Evolutionary conservation across 1,140 invertebrate species (phyloP).

Genomic region (Sarcophaga bullata): DNA sequence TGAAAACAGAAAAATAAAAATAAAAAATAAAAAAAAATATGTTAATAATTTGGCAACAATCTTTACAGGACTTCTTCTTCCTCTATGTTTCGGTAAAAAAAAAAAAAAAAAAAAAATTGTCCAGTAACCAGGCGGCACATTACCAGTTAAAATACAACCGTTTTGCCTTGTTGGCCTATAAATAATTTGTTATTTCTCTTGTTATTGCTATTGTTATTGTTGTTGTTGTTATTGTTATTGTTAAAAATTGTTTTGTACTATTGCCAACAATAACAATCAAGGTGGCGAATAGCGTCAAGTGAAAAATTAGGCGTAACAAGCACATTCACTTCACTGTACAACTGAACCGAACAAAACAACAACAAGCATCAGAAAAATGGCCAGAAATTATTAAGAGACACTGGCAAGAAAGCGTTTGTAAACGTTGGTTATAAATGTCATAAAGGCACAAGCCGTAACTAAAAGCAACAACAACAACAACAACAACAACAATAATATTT

Average conservation of each 20-base stretch:
- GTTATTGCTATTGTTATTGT: not conserved
- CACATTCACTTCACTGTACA: not conserved
- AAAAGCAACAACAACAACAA: not conserved
- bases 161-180: not conserved
- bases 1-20: not conserved
- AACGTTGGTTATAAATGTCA: constrained; percentile 30
- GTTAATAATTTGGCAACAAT: constrained; percentile 38
- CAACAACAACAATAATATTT: no score
- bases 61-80: no score
- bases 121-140: not conserved
- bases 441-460: constrained; percentile 29
- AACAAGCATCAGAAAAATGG: not conserved
- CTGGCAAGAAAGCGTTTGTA: not conserved
- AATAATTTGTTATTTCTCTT: not conserved
- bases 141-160: not conserved
- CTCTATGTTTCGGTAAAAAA: not conserved
- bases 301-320: constrained; percentile 26
- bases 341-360: no score
- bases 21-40: constrained; percentile 21
- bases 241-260: not conserved
- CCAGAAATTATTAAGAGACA: not conserved
- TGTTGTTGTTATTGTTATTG: not conserved
- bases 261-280: constrained; percentile 19
- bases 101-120: not conserved
- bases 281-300: constrained; percentile 13